Evolutionary conservation across 2,113 vertebrate species (phyloP).

Genomic region (Python bivittatus): DNA sequence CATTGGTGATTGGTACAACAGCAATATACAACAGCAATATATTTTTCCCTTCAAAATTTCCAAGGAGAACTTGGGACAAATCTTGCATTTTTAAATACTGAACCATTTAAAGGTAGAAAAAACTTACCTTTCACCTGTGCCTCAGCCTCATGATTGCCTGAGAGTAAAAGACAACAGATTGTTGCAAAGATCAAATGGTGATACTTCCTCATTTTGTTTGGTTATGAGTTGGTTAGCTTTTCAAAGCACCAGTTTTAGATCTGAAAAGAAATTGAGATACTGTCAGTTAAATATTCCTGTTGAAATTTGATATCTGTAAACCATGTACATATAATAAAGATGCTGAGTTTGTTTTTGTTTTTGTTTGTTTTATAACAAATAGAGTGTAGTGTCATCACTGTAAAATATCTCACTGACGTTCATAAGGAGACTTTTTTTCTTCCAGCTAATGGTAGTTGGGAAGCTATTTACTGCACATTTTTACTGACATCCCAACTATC

Average conservation of each 20-base stretch:
- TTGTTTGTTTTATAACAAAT: slow-evolving; percentile 28
- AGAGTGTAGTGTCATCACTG: slow-evolving; percentile 33
- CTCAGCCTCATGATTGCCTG: slow-evolving; percentile 66
- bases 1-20: neutral
- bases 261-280: slow-evolving; percentile 46
- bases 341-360: slow-evolving; percentile 20
- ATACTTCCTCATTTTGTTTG: slow-evolving; percentile 80
- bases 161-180: slow-evolving; percentile 76
- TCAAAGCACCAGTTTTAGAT: slow-evolving; percentile 64
- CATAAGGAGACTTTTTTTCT: neutral
- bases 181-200: slow-evolving; percentile 67
- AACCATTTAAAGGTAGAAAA: fast-evolving
- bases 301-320: slow-evolving; percentile 42
- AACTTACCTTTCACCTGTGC: slow-evolving; percentile 79
- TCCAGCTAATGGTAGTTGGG: neutral
- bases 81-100: fast-evolving
- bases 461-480: neutral
- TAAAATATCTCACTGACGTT: slow-evolving; percentile 25
- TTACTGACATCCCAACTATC: neutral
- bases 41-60: neutral
- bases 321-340: slow-evolving; percentile 41
- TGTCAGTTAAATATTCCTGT: neutral
- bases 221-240: slow-evolving; percentile 48
- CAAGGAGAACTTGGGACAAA: fast-evolving
- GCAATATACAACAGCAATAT: neutral